Percentiles rank a stretch among this genome's conserved stretches.
Evolutionary conservation across 2,113 vertebrate species (phyloP).

Genomic region (Uropsilus gracilis): DNA sequence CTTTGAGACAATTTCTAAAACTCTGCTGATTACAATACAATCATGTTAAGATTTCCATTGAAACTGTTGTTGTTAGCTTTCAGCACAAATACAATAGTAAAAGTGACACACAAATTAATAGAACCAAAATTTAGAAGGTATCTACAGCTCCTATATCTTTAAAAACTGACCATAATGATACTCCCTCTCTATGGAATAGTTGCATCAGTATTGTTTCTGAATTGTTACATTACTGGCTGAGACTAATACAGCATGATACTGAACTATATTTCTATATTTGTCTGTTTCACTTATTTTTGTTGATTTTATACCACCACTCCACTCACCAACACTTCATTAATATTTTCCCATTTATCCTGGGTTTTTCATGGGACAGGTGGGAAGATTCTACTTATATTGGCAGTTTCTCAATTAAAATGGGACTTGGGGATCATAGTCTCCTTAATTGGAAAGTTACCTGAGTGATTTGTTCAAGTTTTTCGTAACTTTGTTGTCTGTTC

Average conservation of each 20-base stretch:
- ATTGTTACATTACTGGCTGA: constrained; percentile 72
- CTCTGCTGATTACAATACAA: constrained; percentile 81
- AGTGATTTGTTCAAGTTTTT: constrained; percentile 57
- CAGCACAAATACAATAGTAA: constrained; percentile 67
- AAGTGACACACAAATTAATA: constrained; percentile 64
- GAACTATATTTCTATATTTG: background rate
- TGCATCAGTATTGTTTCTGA: constrained; percentile 77
- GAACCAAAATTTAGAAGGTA: constrained; percentile 76
- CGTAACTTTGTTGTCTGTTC: constrained; percentile 6
- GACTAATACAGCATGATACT: background rate
- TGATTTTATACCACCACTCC: background rate
- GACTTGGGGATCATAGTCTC: constrained; percentile 44
- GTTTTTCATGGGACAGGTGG: constrained; percentile 5
- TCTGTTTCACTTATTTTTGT: background rate
- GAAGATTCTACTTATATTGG: constrained; percentile 39
- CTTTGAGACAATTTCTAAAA: constrained; percentile 80
- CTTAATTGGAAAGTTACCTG: constrained; percentile 65
- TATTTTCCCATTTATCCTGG: constrained; percentile 34
- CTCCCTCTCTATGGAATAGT: constrained; percentile 77
- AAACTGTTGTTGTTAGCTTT: constrained; percentile 82
- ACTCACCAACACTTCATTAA: constrained; percentile 19
- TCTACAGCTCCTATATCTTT: constrained; percentile 76
- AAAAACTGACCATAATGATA: constrained; percentile 75
- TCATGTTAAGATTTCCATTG: constrained; percentile 77
- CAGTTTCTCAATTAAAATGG: constrained; percentile 62